phyloP scores from a whole-genome alignment of 2,797 vertebrate species.

The Chelon labrosus region DNA sequence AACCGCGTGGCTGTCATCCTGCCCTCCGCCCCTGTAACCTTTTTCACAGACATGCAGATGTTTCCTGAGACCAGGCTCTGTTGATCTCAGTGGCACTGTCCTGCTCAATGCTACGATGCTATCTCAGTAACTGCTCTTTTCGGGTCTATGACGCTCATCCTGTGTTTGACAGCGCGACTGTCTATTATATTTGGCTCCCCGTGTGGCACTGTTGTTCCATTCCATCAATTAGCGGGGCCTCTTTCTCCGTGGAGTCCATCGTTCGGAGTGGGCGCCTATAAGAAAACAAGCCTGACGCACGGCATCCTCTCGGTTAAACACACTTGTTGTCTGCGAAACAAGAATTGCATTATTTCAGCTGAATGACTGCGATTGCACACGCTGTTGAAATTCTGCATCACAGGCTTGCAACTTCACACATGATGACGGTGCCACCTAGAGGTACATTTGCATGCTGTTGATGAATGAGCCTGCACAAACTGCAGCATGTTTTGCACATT shows the following conservation, averaged over 20 bases:
- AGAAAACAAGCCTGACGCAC: neutral
- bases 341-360: neutral
- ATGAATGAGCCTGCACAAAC: slow-evolving; percentile 43
- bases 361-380: slow-evolving; percentile 25
- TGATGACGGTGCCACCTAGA: slow-evolving; percentile 81
- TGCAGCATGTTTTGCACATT: neutral
- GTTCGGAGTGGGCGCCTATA: neutral
- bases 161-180: neutral
- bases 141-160: neutral
- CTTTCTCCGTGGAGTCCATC: neutral
- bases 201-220: neutral
- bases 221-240: neutral
- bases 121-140: neutral
- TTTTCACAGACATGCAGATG: slow-evolving; percentile 74
- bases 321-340: slow-evolving; percentile 3
- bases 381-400: slow-evolving; percentile 38
- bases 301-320: neutral
- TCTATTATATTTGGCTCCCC: neutral
- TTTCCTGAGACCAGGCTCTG: slow-evolving; percentile 64
- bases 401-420: slow-evolving; percentile 53
- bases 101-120: slow-evolving; percentile 7
- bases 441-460: slow-evolving; percentile 66
- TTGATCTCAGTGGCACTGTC: slow-evolving; percentile 16
- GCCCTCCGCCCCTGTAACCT: slow-evolving; percentile 69
- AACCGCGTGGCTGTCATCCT: slow-evolving; percentile 53